A percentile compares a stretch with the other conserved stretches of the same genome.
Evolutionary conservation across 2,797 vertebrate species (phyloP).

Genomic region (Mareca penelope): DNA sequence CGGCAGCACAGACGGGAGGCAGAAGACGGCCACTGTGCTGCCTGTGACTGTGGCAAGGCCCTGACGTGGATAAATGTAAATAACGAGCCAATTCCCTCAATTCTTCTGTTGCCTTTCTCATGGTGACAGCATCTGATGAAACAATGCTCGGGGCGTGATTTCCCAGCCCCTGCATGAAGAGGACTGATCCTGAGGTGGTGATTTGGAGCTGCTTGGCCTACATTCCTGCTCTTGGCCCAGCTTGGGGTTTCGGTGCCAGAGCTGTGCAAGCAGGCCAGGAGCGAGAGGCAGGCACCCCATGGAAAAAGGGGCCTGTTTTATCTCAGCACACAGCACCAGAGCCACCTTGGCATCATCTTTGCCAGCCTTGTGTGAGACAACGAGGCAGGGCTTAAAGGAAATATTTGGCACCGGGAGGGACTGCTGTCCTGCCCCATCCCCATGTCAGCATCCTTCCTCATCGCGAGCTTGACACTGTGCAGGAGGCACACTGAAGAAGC

Average conservation of each 20-base stretch:
- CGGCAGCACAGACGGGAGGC: neutral
- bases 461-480: neutral
- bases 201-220: accelerated
- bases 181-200: neutral
- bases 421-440: neutral
- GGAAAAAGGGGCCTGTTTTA: neutral
- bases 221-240: accelerated
- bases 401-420: too few relatives aligned
- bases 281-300: neutral
- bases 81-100: neutral
- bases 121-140: neutral
- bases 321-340: too few relatives aligned
- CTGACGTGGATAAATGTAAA: accelerated
- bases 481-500: neutral
- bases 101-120: neutral
- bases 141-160: neutral
- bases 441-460: neutral
- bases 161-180: neutral
- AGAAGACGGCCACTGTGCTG: neutral
- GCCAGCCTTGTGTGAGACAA: accelerated
- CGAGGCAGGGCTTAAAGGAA: too few relatives aligned
- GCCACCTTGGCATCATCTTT: neutral
- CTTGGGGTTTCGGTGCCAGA: neutral
- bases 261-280: neutral
- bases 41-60: neutral